Evolutionary conservation across 2,888 invertebrate species (phyloP).

Genomic region (Synanthedon vespiformis): DNA sequence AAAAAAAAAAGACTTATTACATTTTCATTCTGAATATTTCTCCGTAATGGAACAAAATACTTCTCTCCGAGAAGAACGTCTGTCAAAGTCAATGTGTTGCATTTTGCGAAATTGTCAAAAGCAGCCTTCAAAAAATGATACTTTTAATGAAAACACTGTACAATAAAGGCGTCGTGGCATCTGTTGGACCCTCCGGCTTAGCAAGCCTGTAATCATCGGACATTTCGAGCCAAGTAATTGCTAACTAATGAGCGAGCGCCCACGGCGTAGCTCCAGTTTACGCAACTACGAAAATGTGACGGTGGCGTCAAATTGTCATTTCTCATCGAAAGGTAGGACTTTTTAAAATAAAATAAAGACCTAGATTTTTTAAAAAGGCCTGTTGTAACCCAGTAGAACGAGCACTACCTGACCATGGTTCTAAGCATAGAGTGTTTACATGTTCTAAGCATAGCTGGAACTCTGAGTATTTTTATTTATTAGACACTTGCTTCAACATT

Average conservation of each 20-base stretch:
- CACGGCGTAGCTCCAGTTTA: slow-evolving; percentile 57
- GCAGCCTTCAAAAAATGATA: not conserved
- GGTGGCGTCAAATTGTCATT: slow-evolving; percentile 38
- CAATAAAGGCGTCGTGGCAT: slow-evolving; percentile 23
- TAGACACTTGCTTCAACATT: no score
- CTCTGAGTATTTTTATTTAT: no score
- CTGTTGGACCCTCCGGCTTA: slow-evolving; percentile 20
- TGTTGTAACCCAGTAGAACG: no score
- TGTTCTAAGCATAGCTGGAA: no score
- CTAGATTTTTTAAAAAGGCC: no score
- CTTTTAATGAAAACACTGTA: not conserved
- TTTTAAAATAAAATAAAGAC: no score
- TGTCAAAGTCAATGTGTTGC: not conserved
- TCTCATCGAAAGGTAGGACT: not conserved
- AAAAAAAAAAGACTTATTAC: no score
- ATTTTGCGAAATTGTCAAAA: not conserved
- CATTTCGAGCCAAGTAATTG: slow-evolving; percentile 62
- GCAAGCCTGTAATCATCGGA: slow-evolving; percentile 52
- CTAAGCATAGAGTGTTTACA: no score
- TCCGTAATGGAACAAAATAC: no score
- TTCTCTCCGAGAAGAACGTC: no score
- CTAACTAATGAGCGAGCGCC: slow-evolving; percentile 54
- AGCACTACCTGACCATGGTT: no score
- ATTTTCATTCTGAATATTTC: no score
- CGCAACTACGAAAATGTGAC: slow-evolving; percentile 37